phyloP scores from a whole-genome alignment of 2,888 invertebrate genomes.

The Dryocosmus kuriphilus region DNA sequence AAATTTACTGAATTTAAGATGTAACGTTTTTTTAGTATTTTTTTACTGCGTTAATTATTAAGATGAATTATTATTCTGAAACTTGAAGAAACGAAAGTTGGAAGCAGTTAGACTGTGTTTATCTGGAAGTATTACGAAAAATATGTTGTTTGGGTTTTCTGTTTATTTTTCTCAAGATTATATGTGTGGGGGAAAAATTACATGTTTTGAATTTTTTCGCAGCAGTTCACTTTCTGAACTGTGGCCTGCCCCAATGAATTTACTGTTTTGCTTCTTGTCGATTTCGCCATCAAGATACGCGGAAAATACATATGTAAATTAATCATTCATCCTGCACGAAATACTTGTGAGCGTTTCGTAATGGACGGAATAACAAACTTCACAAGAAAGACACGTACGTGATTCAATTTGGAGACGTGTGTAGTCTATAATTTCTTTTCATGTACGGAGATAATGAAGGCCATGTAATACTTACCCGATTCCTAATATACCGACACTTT shows the following conservation, averaged over 20 bases:
- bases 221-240: neutral
- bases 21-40: too few relatives aligned
- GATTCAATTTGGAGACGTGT: neutral
- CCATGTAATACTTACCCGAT: too few relatives aligned
- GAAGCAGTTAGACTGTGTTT: too few relatives aligned
- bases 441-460: too few relatives aligned
- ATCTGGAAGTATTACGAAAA: too few relatives aligned
- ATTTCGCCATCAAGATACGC: neutral
- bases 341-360: neutral
- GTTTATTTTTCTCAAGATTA: neutral
- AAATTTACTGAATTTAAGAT: too few relatives aligned
- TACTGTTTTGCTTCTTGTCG: neutral
- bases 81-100: too few relatives aligned
- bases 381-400: neutral
- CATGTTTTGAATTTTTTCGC: neutral
- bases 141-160: too few relatives aligned
- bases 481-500: too few relatives aligned
- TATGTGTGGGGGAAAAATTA: too few relatives aligned
- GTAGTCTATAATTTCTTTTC: neutral
- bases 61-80: too few relatives aligned
- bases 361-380: neutral
- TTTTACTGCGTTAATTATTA: too few relatives aligned
- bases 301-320: neutral
- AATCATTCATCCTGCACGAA: constrained; percentile 1
- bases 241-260: neutral